Evolutionary conservation across 2,113 vertebrate species (phyloP).

Genomic region (Eurypyga helias): DNA sequence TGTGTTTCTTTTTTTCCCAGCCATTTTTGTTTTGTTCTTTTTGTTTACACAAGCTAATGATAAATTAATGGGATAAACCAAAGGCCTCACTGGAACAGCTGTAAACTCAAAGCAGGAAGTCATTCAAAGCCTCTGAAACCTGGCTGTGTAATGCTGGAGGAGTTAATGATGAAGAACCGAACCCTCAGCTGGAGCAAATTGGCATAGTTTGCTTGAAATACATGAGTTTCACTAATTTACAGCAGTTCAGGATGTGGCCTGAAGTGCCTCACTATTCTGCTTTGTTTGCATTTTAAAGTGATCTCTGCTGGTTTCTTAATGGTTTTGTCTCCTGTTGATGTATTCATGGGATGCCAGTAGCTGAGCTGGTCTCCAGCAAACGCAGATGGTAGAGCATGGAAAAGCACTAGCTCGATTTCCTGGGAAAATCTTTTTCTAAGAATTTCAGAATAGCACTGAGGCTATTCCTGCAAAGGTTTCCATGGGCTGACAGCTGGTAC

Average conservation of each 20-base stretch:
- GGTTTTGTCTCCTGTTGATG: slow-evolving; percentile 9
- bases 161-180: slow-evolving; percentile 50
- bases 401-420: not conserved
- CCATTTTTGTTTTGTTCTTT: not conserved
- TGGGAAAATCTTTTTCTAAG: slow-evolving; percentile 38
- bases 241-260: not conserved
- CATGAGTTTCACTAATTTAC: slow-evolving; percentile 4
- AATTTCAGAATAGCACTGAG: not conserved
- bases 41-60: slow-evolving; percentile 34
- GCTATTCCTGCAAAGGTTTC: slow-evolving; percentile 35
- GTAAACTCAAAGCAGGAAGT: slow-evolving; percentile 47
- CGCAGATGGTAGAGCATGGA: not conserved
- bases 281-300: slow-evolving; percentile 54
- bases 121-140: slow-evolving; percentile 12
- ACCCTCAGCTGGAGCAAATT: slow-evolving; percentile 31
- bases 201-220: slow-evolving; percentile 7
- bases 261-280: not conserved
- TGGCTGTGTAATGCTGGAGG: slow-evolving; percentile 34
- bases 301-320: slow-evolving; percentile 52
- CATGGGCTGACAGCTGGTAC: slow-evolving; percentile 28
- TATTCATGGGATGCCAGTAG: not conserved
- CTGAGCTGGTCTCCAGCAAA: not conserved
- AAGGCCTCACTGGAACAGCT: slow-evolving; percentile 55
- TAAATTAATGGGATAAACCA: slow-evolving; percentile 44
- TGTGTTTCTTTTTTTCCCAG: not conserved